These are phyloP conservation scores for Miichthys miiuy DNA, from an alignment of 2,797 vertebrate genomes.

Conservation along the genomic window DNA sequence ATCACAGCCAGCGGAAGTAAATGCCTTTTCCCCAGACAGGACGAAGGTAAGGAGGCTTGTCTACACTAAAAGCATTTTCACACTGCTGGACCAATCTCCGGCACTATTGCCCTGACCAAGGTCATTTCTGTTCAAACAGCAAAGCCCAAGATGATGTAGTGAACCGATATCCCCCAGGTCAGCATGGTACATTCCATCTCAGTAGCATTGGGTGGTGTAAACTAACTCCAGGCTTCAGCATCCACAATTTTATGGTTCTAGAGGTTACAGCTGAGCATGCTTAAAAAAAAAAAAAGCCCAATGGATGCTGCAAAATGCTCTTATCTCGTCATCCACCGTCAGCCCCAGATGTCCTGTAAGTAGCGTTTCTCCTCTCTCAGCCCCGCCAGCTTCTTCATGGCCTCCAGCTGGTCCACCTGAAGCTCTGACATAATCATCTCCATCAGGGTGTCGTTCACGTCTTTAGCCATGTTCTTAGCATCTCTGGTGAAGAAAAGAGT, in stretches of 20 bases:
- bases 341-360: conserved; percentile 96
- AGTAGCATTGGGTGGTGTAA: conserved; percentile 52
- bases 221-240: conserved; percentile 60
- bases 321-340: conserved; percentile 63
- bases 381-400: conserved; percentile 89
- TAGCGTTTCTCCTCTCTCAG: conserved; percentile 92
- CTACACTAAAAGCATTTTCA: conserved; percentile 77
- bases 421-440: conserved; percentile 88
- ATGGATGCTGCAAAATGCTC: conserved; percentile 36
- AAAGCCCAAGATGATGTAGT: conserved; percentile 67
- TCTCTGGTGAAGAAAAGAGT: conserved; percentile 82
- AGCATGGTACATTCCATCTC: conserved; percentile 63
- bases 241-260: conserved; percentile 56
- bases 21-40: conserved; percentile 66
- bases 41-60: conserved; percentile 54
- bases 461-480: conserved; percentile 96
- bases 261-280: conserved; percentile 66
- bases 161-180: conserved; percentile 66
- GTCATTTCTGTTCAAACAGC: conserved; percentile 75
- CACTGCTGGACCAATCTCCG: conserved; percentile 69
- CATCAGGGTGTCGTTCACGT: conserved; percentile 88
- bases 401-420: conserved; percentile 88
- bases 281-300: conserved; percentile 29
- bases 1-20: conserved; percentile 65
- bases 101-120: conserved; percentile 64